Base-by-base conservation (phyloP, 2,888 invertebrate species). In the Caenorhabditis japonica region DNA sequence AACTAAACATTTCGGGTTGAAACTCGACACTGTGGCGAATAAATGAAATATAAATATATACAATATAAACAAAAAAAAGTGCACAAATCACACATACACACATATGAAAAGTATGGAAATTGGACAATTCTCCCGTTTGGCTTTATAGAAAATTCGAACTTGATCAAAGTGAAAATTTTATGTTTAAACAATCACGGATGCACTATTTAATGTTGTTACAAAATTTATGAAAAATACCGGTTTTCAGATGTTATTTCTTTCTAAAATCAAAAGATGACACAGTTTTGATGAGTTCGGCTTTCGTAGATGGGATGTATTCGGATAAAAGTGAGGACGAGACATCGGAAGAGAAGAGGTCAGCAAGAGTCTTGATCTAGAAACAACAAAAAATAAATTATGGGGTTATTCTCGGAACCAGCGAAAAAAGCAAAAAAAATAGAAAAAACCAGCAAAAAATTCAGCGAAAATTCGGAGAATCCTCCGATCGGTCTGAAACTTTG, bases 181-280 rank as follows among this genome's bases (percentile, higher is more conserved):
- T 56, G n/a, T n/a, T n/a, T 44, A 43, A 41, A 56, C 51, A 66
- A 33, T 49, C 49, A 55, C 46, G 43, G 39, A 25, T 51, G 47
- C 30, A 64, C 53, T 62, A 62, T 36, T 43, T 7, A 36, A n/a
- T n/a, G n/a, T n/a, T n/a, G n/a, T n/a, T n/a, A n/a, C n/a, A n/a
- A n/a, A n/a, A n/a, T n/a, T n/a, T n/a, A n/a, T n/a, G n/a, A n/a
- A n/a, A n/a, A n/a, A n/a, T n/a, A 34, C 33, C 39, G 33, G 44
- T 33, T 46, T 36, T n/a, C n/a, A n/a, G n/a, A n/a, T n/a, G 49
- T 68, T 52, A 59, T 55, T 55, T 62, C 36, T 70, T 56, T 43
- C 51, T 58, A 27, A 62, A 71, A 21, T 71, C 58, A 46, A 62
- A 71, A 44, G 62, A 52, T 41, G 71, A 49, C 23, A 71, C 38